These are phyloP conservation scores for Myiopsitta monachus DNA, from an alignment of 2,113 vertebrate genomes.

Conservation along the genomic window DNA sequence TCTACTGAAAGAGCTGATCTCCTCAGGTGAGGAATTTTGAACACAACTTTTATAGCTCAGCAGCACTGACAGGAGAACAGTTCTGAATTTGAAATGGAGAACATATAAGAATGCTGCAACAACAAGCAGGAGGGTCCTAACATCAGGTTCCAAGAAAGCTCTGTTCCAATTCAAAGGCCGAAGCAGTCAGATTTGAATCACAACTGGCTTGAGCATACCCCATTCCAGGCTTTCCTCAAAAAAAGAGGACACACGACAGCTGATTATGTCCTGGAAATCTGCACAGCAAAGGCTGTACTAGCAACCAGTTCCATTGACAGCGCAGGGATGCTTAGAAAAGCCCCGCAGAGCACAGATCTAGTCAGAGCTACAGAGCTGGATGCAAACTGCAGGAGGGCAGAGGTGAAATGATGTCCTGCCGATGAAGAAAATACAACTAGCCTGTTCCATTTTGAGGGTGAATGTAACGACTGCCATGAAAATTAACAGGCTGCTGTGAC, in stretches of 20 bases:
- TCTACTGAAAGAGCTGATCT: background rate
- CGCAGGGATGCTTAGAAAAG: fast-evolving
- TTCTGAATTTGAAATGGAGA: background rate
- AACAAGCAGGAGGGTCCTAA: fast-evolving
- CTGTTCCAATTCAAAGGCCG: background rate
- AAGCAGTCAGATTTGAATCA: background rate
- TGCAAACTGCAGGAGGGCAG: background rate
- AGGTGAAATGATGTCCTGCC: too few relatives aligned
- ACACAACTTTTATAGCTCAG: fast-evolving
- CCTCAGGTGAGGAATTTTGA: background rate
- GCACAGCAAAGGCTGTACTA: background rate
- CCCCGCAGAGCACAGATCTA: fast-evolving
- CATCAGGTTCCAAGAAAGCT: background rate
- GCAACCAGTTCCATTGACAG: background rate
- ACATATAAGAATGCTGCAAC: fast-evolving
- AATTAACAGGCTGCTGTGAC: background rate
- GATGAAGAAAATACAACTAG: fast-evolving
- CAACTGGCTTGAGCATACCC: background rate
- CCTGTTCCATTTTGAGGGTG: background rate
- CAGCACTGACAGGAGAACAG: background rate
- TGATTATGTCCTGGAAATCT: fast-evolving
- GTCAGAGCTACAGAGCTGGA: too few relatives aligned
- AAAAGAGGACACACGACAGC: background rate
- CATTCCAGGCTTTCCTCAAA: background rate
- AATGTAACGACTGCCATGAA: fast-evolving